Evolutionary conservation across 2,113 vertebrate species (phyloP).

Genomic region (Delphinus delphis): DNA sequence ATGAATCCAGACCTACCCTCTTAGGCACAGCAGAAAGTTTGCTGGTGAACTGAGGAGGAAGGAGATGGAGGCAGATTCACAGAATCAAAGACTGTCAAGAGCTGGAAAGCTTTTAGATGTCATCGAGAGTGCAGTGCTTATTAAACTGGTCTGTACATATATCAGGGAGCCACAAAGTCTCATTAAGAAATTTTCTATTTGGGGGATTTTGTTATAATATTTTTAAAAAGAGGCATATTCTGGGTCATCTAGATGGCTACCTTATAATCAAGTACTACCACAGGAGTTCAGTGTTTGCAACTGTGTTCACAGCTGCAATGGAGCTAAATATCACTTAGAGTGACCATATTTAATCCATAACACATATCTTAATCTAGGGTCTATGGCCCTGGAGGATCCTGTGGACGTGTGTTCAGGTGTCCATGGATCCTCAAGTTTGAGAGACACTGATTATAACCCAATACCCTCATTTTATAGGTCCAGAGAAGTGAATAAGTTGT

Average conservation of each 20-base stretch:
- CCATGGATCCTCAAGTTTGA: neutral
- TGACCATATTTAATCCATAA: neutral
- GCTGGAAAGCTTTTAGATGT: neutral
- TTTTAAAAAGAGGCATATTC: neutral
- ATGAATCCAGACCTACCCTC: neutral
- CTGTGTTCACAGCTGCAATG: neutral
- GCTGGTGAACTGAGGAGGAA: neutral
- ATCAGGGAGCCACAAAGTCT: neutral
- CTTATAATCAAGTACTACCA: neutral
- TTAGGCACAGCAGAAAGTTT: neutral
- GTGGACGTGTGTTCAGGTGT: neutral
- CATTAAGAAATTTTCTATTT: neutral
- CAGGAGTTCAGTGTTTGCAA: neutral
- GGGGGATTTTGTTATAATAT: neutral
- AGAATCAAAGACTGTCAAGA: neutral
- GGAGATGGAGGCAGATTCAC: neutral
- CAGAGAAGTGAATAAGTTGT: neutral
- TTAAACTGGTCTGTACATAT: neutral
- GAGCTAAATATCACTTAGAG: neutral
- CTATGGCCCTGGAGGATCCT: neutral
- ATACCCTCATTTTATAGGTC: neutral
- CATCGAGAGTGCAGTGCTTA: neutral
- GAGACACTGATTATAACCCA: slow-evolving; percentile 11
- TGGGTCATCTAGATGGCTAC: neutral
- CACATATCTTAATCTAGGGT: neutral